Evolutionary conservation across 2,113 vertebrate genomes (phyloP), one percentile per base, ranked within the genome.

Genomic region (Cercocebus atys): DNA sequence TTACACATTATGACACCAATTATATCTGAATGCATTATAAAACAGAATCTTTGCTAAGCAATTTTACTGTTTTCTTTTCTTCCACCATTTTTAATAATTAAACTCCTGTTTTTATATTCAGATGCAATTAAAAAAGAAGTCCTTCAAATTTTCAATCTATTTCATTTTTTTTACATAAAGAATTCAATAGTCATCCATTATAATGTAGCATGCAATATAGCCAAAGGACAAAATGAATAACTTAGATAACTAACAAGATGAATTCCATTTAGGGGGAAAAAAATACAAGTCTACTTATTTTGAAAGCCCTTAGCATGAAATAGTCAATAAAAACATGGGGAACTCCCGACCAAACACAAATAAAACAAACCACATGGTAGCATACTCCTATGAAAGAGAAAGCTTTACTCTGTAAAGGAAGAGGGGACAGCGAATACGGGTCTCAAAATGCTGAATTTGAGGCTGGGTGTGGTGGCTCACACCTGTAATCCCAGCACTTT

Each of bases 11-110:
- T 73, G 50, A 92, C 52, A 78, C 93, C 95, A 94, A 97, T 97
- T 97, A 97, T 78, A 97, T 88, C 72, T 0, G 0, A 88, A 92
- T 80, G 85, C 80, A 88, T 95, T 96, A 96, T 85, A 84, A 96
- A 93, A 61, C n/a, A 55, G 85, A 96, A 38, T 76, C 66, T 96
- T 73, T 84, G 85, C 70, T 81, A 75, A 93, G 76, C 88, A 55
- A 93, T 82, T 94, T 88, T 94, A 93, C 57, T 70, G 45, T 90
- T 97, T 97, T 96, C 88, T 84, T 88, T 88, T 55, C 92, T 94
- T 61, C 94, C 72, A 83, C 78, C 97, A 73, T 81, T 97, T 97
- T 90, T 96, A 95, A 97, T 97, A 97, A 97, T 95, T 95, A 79
- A 23, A 61, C 93, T 92, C 88, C n/a, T 45, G 70, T 38, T 97